phyloP scores from a whole-genome alignment of 2,113 vertebrate genomes.

The Siphamia tubifer region DNA sequence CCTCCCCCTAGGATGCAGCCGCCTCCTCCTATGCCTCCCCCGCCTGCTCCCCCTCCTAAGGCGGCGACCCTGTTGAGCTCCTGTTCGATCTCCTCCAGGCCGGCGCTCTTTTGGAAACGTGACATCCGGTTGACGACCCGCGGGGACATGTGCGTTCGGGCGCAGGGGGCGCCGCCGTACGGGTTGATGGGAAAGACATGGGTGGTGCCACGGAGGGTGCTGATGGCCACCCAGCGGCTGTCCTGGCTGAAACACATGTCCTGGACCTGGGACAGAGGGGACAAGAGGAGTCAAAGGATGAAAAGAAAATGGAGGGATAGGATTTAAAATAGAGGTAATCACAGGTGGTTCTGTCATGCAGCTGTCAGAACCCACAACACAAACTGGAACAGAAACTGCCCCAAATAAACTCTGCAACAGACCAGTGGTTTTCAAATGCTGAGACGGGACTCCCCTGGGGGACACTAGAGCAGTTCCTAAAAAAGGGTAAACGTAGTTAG shows the following conservation, averaged over 20 bases:
- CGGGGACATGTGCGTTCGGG: slow-evolving; percentile 95
- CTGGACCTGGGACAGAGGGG: slow-evolving; percentile 84
- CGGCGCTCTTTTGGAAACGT: slow-evolving; percentile 97
- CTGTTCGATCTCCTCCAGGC: slow-evolving; percentile 96
- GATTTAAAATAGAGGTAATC: no score
- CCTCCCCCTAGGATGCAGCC: slow-evolving; percentile 64
- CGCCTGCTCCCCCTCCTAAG: slow-evolving; percentile 42
- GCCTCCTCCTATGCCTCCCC: slow-evolving; percentile 49
- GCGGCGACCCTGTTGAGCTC: slow-evolving; percentile 88
- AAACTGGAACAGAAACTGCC: no score
- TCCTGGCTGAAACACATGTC: slow-evolving; percentile 99
- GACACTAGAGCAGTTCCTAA: no score
- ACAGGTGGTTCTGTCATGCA: no score
- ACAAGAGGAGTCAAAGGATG: neutral
- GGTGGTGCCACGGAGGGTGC: slow-evolving; percentile 94
- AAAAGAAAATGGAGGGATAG: no score
- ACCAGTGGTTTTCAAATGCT: no score
- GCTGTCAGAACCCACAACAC: no score
- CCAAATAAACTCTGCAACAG: no score
- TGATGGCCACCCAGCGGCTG: slow-evolving; percentile 97
- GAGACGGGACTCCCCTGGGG: no score
- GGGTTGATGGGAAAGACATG: slow-evolving; percentile 97
- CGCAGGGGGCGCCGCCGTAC: slow-evolving; percentile 93
- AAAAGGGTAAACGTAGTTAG: no score
- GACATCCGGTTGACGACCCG: slow-evolving; percentile 98